phyloP scores from a whole-genome alignment of 2,888 invertebrate genomes.

The Oscheius myriophilus region DNA sequence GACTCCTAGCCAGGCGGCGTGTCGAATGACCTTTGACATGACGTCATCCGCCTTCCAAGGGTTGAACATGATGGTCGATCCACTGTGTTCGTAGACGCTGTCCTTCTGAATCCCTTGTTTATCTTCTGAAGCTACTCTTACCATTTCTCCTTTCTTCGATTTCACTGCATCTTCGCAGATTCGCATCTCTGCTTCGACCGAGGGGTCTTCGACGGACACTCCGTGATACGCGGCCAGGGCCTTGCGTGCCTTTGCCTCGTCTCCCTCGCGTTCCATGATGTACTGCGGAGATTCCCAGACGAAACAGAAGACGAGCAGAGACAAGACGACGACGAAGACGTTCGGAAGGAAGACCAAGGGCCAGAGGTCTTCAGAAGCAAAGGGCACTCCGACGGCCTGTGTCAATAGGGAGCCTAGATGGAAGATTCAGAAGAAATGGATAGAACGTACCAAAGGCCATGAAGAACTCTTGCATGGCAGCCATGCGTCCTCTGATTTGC shows the following conservation, averaged over 20 bases:
- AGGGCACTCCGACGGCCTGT: slow-evolving; percentile 47
- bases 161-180: slow-evolving; percentile 33
- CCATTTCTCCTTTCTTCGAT: not conserved
- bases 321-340: slow-evolving; percentile 31
- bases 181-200: slow-evolving; percentile 42
- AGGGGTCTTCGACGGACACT: slow-evolving; percentile 35
- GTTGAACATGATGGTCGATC: slow-evolving; percentile 39
- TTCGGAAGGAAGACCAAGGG: slow-evolving; percentile 45
- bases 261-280: slow-evolving; percentile 38
- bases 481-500: slow-evolving; percentile 47
- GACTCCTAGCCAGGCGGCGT: slow-evolving; percentile 44
- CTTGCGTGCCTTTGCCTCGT: slow-evolving; percentile 35
- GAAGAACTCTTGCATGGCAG: slow-evolving; percentile 53
- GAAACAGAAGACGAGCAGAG: slow-evolving; percentile 36
- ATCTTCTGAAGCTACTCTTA: not conserved
- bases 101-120: too few relatives aligned
- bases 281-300: slow-evolving; percentile 44
- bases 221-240: slow-evolving; percentile 50
- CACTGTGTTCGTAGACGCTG: slow-evolving; percentile 31
- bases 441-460: slow-evolving; percentile 39
- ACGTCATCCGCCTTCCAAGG: slow-evolving; percentile 43
- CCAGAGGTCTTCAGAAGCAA: slow-evolving; percentile 43
- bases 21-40: slow-evolving; percentile 34
- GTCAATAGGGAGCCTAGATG: slow-evolving; percentile 43
- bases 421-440: not conserved